Conservation (phyloP, 2,797 vertebrate species). For the Ataeniobius toweri region DNA sequence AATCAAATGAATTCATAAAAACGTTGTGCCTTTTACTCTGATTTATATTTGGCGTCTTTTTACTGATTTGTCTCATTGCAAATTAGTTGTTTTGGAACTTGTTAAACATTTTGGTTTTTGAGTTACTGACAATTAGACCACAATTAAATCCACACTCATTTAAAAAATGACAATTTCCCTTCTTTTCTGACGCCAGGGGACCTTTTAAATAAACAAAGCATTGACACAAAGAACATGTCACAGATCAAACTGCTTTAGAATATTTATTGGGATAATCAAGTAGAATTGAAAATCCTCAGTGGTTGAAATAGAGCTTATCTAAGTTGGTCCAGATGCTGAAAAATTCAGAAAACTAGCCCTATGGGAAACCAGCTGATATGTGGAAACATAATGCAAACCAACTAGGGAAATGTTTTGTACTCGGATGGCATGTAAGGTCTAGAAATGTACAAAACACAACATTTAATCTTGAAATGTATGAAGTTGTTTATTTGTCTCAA, state of each 20-base stretch:
- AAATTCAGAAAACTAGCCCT: too few species aligned
- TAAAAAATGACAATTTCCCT: not conserved
- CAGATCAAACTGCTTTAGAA: not conserved
- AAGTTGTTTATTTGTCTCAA: too few species aligned
- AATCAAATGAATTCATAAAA: not conserved
- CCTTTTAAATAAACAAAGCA: too few species aligned
- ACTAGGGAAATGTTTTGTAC: not conserved
- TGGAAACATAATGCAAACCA: not conserved
- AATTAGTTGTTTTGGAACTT: not conserved
- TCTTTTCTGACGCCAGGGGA: not conserved
- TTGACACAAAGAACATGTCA: not conserved
- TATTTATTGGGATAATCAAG: not conserved
- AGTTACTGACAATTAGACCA: not conserved
- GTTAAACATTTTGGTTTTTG: not conserved
- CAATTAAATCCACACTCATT: not conserved
- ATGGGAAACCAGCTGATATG: not conserved
- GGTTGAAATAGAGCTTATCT: not conserved
- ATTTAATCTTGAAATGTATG: too few species aligned
- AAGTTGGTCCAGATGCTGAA: not conserved
- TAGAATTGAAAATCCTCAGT: not conserved
- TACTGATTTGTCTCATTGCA: not conserved
- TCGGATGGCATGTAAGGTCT: too few species aligned
- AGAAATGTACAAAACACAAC: too few species aligned
- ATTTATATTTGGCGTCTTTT: not conserved
- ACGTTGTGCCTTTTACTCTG: not conserved